phyloP scores from a whole-genome alignment of 2,113 vertebrate genomes.

The Rattus rattus region DNA sequence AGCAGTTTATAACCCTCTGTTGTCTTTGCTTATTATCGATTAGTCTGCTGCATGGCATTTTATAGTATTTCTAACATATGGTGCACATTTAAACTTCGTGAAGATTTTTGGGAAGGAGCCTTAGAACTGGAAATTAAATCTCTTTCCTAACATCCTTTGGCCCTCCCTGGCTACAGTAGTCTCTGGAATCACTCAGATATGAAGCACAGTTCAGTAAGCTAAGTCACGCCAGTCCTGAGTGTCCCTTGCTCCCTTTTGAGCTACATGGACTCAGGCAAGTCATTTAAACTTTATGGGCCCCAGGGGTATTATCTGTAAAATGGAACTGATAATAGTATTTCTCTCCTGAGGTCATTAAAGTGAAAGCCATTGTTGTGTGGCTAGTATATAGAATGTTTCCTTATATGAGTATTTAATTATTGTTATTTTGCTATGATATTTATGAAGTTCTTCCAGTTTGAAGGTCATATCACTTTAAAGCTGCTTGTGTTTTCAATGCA shows the following conservation, averaged over 20 bases:
- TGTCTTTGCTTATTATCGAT: background rate
- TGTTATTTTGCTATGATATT: background rate
- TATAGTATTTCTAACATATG: background rate
- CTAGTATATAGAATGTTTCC: background rate
- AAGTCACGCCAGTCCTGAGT: background rate
- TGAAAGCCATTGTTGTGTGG: background rate
- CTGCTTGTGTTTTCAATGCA: background rate
- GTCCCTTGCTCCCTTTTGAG: background rate
- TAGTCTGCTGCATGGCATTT: background rate
- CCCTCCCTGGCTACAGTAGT: background rate
- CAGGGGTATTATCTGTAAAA: background rate
- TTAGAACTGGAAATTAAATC: background rate
- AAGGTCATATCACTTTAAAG: background rate
- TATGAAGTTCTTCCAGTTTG: background rate
- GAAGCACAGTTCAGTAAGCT: background rate
- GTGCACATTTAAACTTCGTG: background rate
- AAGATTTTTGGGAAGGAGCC: background rate
- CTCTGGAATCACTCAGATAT: background rate
- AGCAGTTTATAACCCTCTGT: background rate
- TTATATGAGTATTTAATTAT: background rate
- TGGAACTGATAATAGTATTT: background rate
- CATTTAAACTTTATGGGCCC: background rate
- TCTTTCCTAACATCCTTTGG: background rate
- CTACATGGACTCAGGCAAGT: background rate
- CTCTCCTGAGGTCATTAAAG: background rate